Evolutionary conservation across 64 coral and sea anemone species (phyloP).

Genomic region (Orbicella faveolata): DNA sequence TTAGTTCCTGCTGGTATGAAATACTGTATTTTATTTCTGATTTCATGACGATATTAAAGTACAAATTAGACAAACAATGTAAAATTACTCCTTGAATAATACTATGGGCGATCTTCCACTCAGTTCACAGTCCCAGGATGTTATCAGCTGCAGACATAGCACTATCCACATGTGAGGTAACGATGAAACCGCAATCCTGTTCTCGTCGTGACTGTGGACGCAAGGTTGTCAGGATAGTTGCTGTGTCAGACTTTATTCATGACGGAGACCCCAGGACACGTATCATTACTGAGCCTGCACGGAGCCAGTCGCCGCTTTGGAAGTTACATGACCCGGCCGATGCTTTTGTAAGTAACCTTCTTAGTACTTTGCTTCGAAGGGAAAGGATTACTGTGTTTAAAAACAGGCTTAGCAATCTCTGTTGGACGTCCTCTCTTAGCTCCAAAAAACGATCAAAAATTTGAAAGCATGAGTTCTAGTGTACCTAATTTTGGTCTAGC

Average conservation of each 20-base stretch:
- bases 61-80: no score
- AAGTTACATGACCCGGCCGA: slow-evolving; percentile 71
- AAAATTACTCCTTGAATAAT: no score
- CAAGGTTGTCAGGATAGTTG: slow-evolving; percentile 46
- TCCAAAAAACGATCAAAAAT: no score
- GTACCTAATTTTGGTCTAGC: no score
- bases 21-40: not conserved
- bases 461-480: no score
- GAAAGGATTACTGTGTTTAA: no score
- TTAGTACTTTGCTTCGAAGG: no score
- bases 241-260: slow-evolving; percentile 69
- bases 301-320: slow-evolving; percentile 36
- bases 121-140: not conserved
- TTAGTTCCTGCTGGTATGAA: slow-evolving; percentile 57
- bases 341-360: slow-evolving; percentile 59
- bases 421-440: no score
- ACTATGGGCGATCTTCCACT: not conserved
- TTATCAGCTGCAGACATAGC: slow-evolving; percentile 48
- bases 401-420: no score
- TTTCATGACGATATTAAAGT: not conserved
- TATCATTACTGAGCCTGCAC: slow-evolving; percentile 62
- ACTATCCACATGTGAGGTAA: slow-evolving; percentile 70
- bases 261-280: slow-evolving; percentile 73
- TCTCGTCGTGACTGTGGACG: slow-evolving; percentile 52
- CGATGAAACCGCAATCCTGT: slow-evolving; percentile 61